These are phyloP conservation scores for Ligdia adustata DNA, from an alignment of 2,888 invertebrate species.

Conservation along the genomic window DNA sequence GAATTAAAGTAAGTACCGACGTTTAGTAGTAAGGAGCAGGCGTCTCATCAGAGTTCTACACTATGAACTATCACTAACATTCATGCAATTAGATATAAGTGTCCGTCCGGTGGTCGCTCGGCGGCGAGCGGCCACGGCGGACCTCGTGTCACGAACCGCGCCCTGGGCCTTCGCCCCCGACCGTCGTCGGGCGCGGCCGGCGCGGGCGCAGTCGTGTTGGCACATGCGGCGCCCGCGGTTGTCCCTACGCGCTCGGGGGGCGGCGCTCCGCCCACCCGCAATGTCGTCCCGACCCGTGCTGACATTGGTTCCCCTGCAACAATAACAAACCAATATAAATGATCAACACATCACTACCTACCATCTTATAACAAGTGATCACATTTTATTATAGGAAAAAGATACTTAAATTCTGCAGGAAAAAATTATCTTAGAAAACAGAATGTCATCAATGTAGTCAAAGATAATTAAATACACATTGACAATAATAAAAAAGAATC, in stretches of 20 bases:
- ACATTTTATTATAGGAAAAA: too few relatives aligned
- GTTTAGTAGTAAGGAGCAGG: slow-evolving; percentile 33
- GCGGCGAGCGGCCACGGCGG: slow-evolving; percentile 1
- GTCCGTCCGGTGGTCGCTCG: slow-evolving; percentile 38
- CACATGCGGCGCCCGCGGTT: slow-evolving; percentile 28
- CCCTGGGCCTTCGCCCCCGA: slow-evolving; percentile 33
- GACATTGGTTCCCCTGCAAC: slow-evolving; percentile 76
- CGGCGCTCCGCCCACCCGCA: slow-evolving; percentile 57
- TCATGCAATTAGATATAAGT: slow-evolving; percentile 65
- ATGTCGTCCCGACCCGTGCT: slow-evolving; percentile 79
- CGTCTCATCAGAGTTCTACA: slow-evolving; percentile 56
- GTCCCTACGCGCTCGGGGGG: slow-evolving; percentile 54
- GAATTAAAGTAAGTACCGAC: slow-evolving; percentile 26
- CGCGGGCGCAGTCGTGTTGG: slow-evolving; percentile 24
- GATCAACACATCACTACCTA: neutral
- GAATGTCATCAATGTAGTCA: too few relatives aligned
- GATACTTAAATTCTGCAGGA: too few relatives aligned
- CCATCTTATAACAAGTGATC: too few relatives aligned
- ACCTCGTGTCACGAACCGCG: slow-evolving; percentile 2
- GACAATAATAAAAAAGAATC: too few relatives aligned
- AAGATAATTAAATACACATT: too few relatives aligned
- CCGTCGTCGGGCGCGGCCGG: slow-evolving; percentile 36
- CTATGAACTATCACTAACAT: slow-evolving; percentile 66
- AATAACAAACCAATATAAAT: neutral
- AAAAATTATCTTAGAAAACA: too few relatives aligned